phyloP scores from a whole-genome alignment of 1,140 invertebrate genomes.

The Eueides isabella region DNA sequence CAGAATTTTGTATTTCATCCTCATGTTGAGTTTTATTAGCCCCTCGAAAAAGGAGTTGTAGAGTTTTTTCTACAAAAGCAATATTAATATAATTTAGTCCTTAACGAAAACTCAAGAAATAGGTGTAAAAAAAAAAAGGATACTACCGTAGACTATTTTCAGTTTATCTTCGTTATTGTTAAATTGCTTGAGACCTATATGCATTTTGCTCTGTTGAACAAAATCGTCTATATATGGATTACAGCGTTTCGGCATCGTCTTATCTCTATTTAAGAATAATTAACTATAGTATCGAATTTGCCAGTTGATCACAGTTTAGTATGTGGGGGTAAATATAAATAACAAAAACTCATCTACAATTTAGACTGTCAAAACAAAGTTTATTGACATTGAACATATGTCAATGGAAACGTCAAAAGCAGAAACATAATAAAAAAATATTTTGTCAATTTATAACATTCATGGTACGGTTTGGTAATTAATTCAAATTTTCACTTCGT shows the following conservation, averaged over 20 bases:
- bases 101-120: not conserved
- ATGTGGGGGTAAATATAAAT: not conserved
- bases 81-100: not conserved
- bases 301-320: not conserved
- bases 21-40: conserved; percentile 55
- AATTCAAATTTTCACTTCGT: too few relatives aligned
- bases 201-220: conserved; percentile 67
- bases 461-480: too few relatives aligned
- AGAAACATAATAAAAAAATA: too few relatives aligned
- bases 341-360: not conserved
- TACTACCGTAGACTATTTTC: conserved; percentile 67
- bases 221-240: conserved; percentile 69
- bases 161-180: conserved; percentile 70
- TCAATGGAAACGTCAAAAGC: not conserved
- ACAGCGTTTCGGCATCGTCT: conserved; percentile 61
- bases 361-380: not conserved
- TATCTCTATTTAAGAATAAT: not conserved
- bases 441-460: too few relatives aligned
- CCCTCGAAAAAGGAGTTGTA: conserved; percentile 62
- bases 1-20: conserved; percentile 21
- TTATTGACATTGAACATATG: not conserved
- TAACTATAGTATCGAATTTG: not conserved
- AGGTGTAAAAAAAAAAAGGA: not conserved
- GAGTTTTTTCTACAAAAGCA: conserved; percentile 64
- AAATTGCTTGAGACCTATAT: conserved; percentile 65